These are phyloP conservation scores for Ahaetulla prasina DNA, from an alignment of 2,113 vertebrate genomes.

Conservation along the genomic window DNA sequence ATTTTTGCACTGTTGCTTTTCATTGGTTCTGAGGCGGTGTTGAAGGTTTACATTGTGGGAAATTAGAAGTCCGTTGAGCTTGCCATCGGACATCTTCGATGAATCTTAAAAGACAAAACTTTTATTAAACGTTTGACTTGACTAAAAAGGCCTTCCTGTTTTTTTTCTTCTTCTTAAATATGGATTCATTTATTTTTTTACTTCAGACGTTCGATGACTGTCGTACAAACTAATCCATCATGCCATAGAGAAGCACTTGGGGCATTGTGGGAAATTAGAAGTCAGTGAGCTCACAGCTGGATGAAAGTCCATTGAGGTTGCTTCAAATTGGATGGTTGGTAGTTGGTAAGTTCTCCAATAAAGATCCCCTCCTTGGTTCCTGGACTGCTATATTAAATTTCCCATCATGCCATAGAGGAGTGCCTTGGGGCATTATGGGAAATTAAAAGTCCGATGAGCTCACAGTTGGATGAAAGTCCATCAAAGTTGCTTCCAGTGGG, in stretches of 20 bases:
- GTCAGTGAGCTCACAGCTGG: background rate
- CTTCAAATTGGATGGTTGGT: background rate
- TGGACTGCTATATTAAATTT: too few species aligned
- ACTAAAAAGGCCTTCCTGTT: background rate
- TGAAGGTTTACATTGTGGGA: rapidly evolving
- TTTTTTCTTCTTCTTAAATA: background rate
- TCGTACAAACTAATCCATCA: background rate
- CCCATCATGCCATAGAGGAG: too few species aligned
- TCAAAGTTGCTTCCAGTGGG: too few species aligned
- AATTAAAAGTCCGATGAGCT: too few species aligned
- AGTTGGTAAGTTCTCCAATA: too few species aligned
- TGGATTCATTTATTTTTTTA: background rate
- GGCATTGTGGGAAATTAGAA: background rate
- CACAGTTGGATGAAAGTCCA: too few species aligned
- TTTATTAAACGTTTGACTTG: constrained; percentile 8
- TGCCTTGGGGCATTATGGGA: too few species aligned
- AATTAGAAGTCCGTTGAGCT: background rate
- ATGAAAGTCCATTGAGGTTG: background rate
- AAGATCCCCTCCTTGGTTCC: too few species aligned
- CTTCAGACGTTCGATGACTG: background rate
- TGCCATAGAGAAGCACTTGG: background rate
- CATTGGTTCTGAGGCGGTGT: background rate
- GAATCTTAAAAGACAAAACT: background rate
- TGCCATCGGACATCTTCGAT: background rate
- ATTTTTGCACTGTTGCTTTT: background rate